These are phyloP conservation scores for Epicauta chinensis DNA, from an alignment of 1,140 invertebrate genomes.

Conservation along the genomic window DNA sequence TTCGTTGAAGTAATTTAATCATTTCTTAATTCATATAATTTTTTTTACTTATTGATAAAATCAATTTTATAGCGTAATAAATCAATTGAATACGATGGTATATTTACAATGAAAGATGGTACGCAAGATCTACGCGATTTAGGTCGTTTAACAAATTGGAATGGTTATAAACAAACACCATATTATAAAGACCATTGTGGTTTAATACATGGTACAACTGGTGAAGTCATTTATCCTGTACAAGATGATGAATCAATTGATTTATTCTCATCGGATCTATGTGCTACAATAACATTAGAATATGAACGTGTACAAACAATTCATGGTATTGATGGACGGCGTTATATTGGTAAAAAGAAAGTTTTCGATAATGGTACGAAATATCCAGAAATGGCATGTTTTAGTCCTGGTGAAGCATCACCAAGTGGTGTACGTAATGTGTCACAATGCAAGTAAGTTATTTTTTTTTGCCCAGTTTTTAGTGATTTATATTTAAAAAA, in stretches of 20 bases:
- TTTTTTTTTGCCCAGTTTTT: too few relatives aligned
- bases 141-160: slow-evolving; percentile 63
- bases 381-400: slow-evolving; percentile 53
- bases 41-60: too few relatives aligned
- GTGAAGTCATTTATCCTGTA: slow-evolving; percentile 70
- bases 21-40: too few relatives aligned
- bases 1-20: slow-evolving; percentile 53
- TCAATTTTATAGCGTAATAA: slow-evolving; percentile 4
- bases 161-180: slow-evolving; percentile 48
- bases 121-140: slow-evolving; percentile 52
- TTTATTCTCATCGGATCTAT: slow-evolving; percentile 65
- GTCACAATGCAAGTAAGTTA: slow-evolving; percentile 53
- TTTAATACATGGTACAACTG: slow-evolving; percentile 60
- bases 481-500: too few relatives aligned
- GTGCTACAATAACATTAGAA: slow-evolving; percentile 42
- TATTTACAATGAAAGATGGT: slow-evolving; percentile 69
- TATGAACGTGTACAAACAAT: slow-evolving; percentile 12
- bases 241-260: slow-evolving; percentile 48
- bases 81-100: slow-evolving; percentile 57
- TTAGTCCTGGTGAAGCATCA: slow-evolving; percentile 41
- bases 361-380: slow-evolving; percentile 65
- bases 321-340: slow-evolving; percentile 51
- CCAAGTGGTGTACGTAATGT: slow-evolving; percentile 60
- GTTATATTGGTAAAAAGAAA: slow-evolving; percentile 53
- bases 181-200: slow-evolving; percentile 57